Evolutionary conservation across 2,113 vertebrate genomes (phyloP), one percentile per base, ranked within the genome.

Genomic region (Lycocorax pyrrhopterus): DNA sequence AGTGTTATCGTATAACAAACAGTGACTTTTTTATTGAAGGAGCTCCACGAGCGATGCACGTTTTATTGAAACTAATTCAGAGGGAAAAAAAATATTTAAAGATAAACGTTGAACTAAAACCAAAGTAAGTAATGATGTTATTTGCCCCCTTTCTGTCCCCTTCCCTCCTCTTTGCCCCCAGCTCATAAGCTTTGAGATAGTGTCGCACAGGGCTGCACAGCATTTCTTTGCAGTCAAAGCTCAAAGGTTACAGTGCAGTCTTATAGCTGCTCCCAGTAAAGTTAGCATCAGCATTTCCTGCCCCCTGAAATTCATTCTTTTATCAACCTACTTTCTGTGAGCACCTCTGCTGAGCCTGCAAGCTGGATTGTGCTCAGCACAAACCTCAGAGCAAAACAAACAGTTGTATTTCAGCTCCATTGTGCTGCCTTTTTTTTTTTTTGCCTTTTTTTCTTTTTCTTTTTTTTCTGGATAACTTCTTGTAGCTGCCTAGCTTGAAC

Each of bases 1-100:
- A 97, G 44, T 97, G 97, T 98, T 98, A 98, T 98, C 96, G 6
- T 97, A 80, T 97, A 98, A 98, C 96, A 97, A 94, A 95, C 96
- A 94, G 95, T 97, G 97, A 98, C 98, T 97, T 98, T 98, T 98
- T 98, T 98, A 98, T 98, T 97, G 97, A 98, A 97, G 97, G 95
- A 96, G 90, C 94, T 98, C 94, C 75, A 91, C 86, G 83, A 98
- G 87, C 35, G 63, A 95, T 87, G 79, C 97, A 96, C 78, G 44
- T 96, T 98, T 98, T 97, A 97, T 93, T 97, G 96, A 98, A 98
- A 97, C 96, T 95, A 96, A 98, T 96, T 97, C 96, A 97, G 92
- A 97, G 51, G 92, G n/a, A 52, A n/a, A 87, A 94, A 94, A 94
- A 95, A 86, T 90, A 96, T 56, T 87, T 69, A 95, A 92, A 97